Evolutionary conservation across 2,113 vertebrate genomes (phyloP).

Genomic region (Tretioscincus oriximinensis): DNA sequence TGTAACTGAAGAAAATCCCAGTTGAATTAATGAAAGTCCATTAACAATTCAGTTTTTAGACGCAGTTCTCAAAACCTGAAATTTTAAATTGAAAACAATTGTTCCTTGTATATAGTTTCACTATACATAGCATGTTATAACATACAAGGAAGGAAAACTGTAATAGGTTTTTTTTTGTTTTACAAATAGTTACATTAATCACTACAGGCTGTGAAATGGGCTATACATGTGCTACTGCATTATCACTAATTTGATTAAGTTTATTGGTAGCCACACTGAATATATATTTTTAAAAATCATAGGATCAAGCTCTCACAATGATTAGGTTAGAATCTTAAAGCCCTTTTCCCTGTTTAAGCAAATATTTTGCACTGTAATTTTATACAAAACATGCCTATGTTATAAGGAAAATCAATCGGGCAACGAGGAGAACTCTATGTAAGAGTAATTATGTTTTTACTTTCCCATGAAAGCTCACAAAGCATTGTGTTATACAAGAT

Average conservation of each 20-base stretch:
- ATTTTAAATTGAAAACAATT: no score
- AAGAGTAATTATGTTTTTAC: constrained; percentile 59
- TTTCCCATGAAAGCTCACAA: constrained; percentile 28
- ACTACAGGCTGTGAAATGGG: neutral
- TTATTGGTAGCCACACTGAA: neutral
- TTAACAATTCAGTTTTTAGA: no score
- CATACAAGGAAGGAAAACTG: no score
- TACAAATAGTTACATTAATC: neutral
- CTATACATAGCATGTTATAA: no score
- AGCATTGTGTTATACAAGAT: constrained; percentile 45
- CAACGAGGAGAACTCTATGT: neutral
- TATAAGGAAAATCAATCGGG: constrained; percentile 37
- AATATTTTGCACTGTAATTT: constrained; percentile 19
- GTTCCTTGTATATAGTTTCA: no score
- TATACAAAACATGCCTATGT: constrained; percentile 32
- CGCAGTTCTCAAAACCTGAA: no score
- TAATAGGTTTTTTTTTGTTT: no score
- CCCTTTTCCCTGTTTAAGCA: neutral
- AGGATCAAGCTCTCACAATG: neutral
- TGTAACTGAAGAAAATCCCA: no score
- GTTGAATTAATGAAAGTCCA: no score
- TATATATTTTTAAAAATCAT: neutral
- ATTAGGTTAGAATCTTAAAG: neutral
- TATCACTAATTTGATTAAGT: neutral
- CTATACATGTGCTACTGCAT: neutral